A percentile compares a stretch with the other conserved stretches of the same genome.
Conservation (phyloP, 2,888 invertebrate species). For the Sericinus montela region DNA sequence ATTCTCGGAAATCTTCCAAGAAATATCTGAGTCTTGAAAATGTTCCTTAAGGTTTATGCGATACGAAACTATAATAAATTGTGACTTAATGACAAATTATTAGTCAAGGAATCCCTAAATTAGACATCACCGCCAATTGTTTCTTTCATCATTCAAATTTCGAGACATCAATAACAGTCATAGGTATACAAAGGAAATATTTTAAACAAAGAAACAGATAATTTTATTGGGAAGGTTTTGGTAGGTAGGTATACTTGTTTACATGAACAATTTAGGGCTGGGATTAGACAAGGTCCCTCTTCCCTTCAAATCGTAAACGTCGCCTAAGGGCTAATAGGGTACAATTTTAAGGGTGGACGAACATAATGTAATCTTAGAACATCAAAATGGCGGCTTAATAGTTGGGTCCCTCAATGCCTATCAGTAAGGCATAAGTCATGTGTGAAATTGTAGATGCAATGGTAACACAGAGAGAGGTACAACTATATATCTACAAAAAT, state of each 20-base stretch:
- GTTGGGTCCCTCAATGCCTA: conserved; percentile 8
- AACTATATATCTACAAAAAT: too few species aligned
- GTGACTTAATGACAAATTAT: not conserved
- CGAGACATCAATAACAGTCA: too few species aligned
- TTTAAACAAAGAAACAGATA: not conserved
- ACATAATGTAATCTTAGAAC: conserved; percentile 17
- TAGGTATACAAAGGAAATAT: not conserved
- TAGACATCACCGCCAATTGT: too few species aligned
- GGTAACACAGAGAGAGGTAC: too few species aligned
- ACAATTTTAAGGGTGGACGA: conserved; percentile 22
- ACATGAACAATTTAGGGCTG: conserved; percentile 3
- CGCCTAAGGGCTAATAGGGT: conserved; percentile 19
- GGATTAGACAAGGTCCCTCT: conserved; percentile 5
- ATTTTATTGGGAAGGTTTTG: too few species aligned
- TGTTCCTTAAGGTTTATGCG: conserved; percentile 12
- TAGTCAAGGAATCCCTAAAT: too few species aligned
- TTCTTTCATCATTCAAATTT: too few species aligned
- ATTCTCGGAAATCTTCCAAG: conserved; percentile 13
- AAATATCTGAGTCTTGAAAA: conserved; percentile 14
- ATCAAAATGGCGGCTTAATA: conserved; percentile 16
- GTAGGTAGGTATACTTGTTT: not conserved
- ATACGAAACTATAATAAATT: conserved; percentile 6
- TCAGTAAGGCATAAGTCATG: conserved; percentile 16
- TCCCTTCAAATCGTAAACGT: conserved; percentile 16
- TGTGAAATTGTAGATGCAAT: conserved; percentile 5